These are phyloP conservation scores for Labia minor DNA, from an alignment of 2,888 invertebrate species.

Conservation along the genomic window DNA sequence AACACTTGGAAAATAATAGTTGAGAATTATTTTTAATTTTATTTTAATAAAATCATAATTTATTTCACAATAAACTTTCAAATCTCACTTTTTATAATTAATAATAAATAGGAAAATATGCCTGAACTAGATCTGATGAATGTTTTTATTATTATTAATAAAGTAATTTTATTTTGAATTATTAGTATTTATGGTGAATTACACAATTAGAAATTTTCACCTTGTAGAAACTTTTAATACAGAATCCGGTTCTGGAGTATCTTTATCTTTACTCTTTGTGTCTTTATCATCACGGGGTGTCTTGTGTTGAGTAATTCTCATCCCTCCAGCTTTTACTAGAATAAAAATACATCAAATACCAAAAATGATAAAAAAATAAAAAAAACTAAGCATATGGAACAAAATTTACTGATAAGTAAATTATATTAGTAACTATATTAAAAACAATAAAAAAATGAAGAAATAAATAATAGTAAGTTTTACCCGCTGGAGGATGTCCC, in stretches of 20 bases:
- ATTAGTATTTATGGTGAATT: too few species aligned
- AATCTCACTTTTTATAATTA: too few species aligned
- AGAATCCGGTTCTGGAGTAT: slow-evolving; percentile 55
- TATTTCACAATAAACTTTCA: too few species aligned
- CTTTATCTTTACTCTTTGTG: slow-evolving; percentile 38
- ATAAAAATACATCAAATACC: slow-evolving; percentile 14
- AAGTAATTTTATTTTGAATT: too few species aligned
- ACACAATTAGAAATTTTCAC: too few species aligned
- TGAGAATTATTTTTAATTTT: too few species aligned
- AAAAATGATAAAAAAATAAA: slow-evolving; percentile 20
- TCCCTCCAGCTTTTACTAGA: slow-evolving; percentile 81
- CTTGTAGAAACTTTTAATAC: slow-evolving; percentile 60
- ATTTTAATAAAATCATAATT: too few species aligned
- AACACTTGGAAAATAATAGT: too few species aligned
- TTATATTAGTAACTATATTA: slow-evolving; percentile 21
- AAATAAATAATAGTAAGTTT: too few species aligned
- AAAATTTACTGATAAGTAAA: background rate
- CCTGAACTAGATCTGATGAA: too few species aligned
- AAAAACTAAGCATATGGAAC: background rate
- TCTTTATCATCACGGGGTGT: slow-evolving; percentile 43
- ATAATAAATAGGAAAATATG: too few species aligned
- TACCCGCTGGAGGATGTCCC: slow-evolving; percentile 87
- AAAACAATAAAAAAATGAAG: slow-evolving; percentile 30
- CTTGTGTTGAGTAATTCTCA: slow-evolving; percentile 85
- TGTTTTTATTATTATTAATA: too few species aligned